Evolutionary conservation across 2,113 vertebrate species (phyloP).

Genomic region (Bagarius yarrelli): DNA sequence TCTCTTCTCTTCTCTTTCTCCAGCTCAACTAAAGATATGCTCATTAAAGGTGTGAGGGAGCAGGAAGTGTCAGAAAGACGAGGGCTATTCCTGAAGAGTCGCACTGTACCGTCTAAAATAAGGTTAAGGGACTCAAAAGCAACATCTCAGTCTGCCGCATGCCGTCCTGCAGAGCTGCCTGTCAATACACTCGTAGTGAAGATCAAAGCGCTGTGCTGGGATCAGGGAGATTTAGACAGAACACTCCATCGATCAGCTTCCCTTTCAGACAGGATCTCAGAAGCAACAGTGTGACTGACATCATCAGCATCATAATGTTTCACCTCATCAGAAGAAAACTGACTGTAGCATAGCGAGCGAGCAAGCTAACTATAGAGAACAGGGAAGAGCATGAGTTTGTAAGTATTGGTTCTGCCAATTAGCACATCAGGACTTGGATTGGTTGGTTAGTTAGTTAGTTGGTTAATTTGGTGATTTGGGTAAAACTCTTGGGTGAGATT

Average conservation of each 20-base stretch:
- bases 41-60: constrained; percentile 36
- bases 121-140: constrained; percentile 11
- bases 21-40: constrained; percentile 4
- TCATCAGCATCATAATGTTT: too few species aligned
- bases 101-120: constrained; percentile 3
- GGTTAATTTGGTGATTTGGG: not conserved
- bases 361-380: not conserved
- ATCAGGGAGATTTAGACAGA: too few species aligned
- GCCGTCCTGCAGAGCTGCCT: not conserved
- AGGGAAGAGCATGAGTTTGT: not conserved
- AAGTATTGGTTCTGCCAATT: not conserved
- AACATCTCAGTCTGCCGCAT: constrained; percentile 3
- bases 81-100: constrained; percentile 30
- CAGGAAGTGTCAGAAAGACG: constrained; percentile 14
- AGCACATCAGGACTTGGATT: not conserved
- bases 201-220: not conserved
- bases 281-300: not conserved
- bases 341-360: not conserved
- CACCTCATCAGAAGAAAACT: not conserved
- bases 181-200: not conserved
- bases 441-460: not conserved
- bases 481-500: not conserved
- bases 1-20: not conserved
- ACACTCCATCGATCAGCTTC: too few species aligned
- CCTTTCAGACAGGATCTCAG: not conserved